Conservation (phyloP, 2,797 vertebrate species). For the Micropoecilia bifurca region DNA sequence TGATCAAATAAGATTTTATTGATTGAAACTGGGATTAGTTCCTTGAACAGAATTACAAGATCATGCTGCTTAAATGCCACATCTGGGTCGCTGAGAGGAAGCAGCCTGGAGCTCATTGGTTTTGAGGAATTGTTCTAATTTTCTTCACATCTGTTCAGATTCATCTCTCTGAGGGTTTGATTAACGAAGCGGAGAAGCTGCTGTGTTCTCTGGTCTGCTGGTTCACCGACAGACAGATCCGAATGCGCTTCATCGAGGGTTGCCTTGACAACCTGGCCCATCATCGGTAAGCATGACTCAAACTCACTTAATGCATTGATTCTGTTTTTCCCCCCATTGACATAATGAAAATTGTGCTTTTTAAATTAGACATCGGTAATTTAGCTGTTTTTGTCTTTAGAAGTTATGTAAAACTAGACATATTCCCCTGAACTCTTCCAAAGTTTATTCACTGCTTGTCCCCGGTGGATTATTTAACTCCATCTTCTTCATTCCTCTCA, state of each 20-base stretch:
- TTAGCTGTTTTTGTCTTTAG: not conserved
- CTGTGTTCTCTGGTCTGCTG: conserved; percentile 98
- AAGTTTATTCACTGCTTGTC: not conserved
- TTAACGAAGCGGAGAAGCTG: conserved; percentile 98
- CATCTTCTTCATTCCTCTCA: conserved; percentile 54
- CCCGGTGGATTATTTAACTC: not conserved
- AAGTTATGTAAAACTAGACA: not conserved
- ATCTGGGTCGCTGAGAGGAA: not conserved
- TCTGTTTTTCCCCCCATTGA: not conserved
- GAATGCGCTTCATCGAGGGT: conserved; percentile 99
- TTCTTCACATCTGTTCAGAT: conserved; percentile 77
- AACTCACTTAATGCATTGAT: not conserved
- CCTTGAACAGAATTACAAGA: not conserved
- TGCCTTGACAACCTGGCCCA: conserved; percentile 98
- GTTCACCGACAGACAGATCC: conserved; percentile 99
- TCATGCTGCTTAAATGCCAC: not conserved
- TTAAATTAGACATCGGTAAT: not conserved
- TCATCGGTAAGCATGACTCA: conserved; percentile 86
- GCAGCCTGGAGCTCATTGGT: not conserved
- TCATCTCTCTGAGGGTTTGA: conserved; percentile 97
- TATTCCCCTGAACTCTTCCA: not conserved
- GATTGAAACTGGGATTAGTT: not conserved
- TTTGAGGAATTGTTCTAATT: not conserved
- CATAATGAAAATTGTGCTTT: not conserved
- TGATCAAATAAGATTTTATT: not conserved